phyloP scores from a whole-genome alignment of 2,797 vertebrate species.

The Coluber constrictor region DNA sequence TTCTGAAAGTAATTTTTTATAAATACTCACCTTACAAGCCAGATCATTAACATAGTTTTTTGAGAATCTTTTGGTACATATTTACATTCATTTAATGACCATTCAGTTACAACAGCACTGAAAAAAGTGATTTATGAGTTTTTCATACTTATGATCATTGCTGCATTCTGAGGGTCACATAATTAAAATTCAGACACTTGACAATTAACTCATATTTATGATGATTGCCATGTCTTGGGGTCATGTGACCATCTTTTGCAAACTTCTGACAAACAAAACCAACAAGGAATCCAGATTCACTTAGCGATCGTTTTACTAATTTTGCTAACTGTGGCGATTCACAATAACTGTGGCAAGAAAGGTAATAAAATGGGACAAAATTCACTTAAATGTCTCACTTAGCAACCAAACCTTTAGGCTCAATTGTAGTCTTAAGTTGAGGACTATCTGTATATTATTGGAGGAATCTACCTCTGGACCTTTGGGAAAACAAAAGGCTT shows the following conservation, averaged over 20 bases:
- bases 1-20: not conserved
- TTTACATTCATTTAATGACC: not conserved
- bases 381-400: not conserved
- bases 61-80: not conserved
- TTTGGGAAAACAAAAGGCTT: conserved; percentile 15
- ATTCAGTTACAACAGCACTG: not conserved
- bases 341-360: not conserved
- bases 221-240: not conserved
- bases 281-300: not conserved
- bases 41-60: not conserved
- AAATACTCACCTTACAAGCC: not conserved
- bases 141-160: not conserved
- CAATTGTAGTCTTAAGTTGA: not conserved
- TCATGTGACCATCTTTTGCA: not conserved
- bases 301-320: not conserved
- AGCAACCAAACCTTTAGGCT: not conserved
- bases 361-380: not conserved
- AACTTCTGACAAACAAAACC: not conserved
- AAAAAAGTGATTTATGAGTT: not conserved
- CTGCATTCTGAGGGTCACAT: not conserved
- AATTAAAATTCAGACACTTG: not conserved
- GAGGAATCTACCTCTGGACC: conserved; percentile 39
- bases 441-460: not conserved
- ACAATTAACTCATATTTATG: not conserved
- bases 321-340: not conserved